Percentiles rank a stretch among this genome's conserved stretches.
These are phyloP conservation scores for Conchocele bisecta DNA, from an alignment of 2,888 invertebrate genomes.

Conservation along the genomic window DNA sequence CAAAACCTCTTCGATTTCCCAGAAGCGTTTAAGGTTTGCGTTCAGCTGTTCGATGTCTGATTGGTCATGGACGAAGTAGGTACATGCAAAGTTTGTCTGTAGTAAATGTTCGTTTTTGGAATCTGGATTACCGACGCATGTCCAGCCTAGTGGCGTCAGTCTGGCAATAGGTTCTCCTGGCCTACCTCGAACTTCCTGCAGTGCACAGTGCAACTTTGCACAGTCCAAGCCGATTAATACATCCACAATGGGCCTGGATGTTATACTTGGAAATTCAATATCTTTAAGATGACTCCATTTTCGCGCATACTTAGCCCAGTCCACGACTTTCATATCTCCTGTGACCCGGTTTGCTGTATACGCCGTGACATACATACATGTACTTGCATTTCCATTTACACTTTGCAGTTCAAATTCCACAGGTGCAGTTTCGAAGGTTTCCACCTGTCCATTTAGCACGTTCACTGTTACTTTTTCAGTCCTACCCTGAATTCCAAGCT, in stretches of 20 bases:
- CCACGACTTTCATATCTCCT: no score
- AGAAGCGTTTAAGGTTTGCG: constrained; percentile 17
- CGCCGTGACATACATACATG: not conserved
- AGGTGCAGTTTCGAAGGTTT: constrained; percentile 32
- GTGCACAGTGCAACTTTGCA: no score
- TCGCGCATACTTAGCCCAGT: no score
- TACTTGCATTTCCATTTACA: constrained; percentile 2
- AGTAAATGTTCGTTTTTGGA: no score
- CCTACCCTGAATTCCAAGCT: not conserved
- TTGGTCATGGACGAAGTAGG: not conserved
- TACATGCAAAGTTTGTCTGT: constrained; percentile 1
- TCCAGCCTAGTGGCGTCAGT: no score
- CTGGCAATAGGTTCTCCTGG: no score
- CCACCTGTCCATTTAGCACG: constrained; percentile 28
- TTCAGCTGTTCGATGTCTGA: not conserved
- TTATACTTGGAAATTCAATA: no score
- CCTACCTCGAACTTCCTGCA: no score
- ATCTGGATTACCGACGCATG: no score
- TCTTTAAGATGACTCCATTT: no score
- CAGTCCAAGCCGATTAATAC: no score
- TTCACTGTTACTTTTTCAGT: constrained; percentile 16
- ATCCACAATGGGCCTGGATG: no score
- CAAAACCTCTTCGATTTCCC: constrained; percentile 34
- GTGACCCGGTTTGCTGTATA: not conserved
- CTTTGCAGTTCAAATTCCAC: constrained; percentile 19